phyloP scores from a whole-genome alignment of 2,888 invertebrate species.

The Sabatieria punctata region DNA sequence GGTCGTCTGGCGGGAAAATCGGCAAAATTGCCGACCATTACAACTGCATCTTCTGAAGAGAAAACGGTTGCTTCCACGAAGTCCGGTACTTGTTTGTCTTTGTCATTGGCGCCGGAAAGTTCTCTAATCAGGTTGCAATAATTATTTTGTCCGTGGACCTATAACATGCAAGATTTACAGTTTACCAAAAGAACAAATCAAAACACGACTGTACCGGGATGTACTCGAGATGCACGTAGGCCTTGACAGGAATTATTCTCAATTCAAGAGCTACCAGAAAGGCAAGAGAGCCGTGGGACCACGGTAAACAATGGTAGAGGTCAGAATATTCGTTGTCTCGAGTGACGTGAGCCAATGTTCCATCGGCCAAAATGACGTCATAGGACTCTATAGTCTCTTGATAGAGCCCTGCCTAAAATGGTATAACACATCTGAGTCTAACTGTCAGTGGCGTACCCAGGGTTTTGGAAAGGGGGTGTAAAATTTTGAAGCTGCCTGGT shows the following conservation, averaged over 20 bases:
- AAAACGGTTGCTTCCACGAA: slow-evolving; percentile 51
- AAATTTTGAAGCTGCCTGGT: too few species aligned
- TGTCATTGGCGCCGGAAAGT: slow-evolving; percentile 43
- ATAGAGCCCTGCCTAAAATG: slow-evolving; percentile 43
- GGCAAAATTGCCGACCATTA: slow-evolving; percentile 49
- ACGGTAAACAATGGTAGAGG: slow-evolving; percentile 46
- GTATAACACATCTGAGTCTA: background rate
- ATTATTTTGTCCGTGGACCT: slow-evolving; percentile 43
- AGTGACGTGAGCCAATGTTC: slow-evolving; percentile 44
- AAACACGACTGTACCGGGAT: slow-evolving; percentile 36
- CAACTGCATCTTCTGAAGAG: slow-evolving; percentile 45
- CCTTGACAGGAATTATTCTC: slow-evolving; percentile 46
- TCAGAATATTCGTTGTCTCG: slow-evolving; percentile 43
- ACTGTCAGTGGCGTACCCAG: too few species aligned
- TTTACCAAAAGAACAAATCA: background rate
- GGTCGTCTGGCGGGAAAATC: too few species aligned
- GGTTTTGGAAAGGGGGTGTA: too few species aligned
- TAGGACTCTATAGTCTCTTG: slow-evolving; percentile 49
- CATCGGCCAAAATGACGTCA: slow-evolving; percentile 49
- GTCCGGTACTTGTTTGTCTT: slow-evolving; percentile 37
- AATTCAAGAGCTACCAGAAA: slow-evolving; percentile 49
- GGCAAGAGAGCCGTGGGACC: slow-evolving; percentile 49
- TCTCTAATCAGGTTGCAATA: slow-evolving; percentile 48
- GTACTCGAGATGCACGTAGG: slow-evolving; percentile 48
- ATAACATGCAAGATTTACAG: slow-evolving; percentile 5